Percentiles rank a stretch among this genome's conserved stretches.
Conservation (phyloP, 2,888 invertebrate species). For the Unio pictorum region DNA sequence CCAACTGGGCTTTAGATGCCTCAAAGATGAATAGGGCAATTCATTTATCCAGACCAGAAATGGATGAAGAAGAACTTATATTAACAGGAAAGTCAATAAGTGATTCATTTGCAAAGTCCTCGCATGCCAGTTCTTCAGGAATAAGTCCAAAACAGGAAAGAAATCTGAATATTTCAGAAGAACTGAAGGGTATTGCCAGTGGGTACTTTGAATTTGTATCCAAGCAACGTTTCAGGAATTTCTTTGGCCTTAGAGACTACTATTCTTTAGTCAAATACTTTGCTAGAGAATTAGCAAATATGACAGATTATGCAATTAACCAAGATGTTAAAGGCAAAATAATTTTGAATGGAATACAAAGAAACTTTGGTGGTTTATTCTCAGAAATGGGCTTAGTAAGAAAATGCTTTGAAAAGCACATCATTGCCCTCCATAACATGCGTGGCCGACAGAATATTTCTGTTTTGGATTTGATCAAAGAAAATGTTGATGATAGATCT, state of each 20-base stretch:
- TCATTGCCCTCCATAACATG: neutral
- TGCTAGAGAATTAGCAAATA: slow-evolving; percentile 2
- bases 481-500: slow-evolving; percentile 35
- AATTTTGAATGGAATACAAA: slow-evolving; percentile 37
- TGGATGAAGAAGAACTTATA: slow-evolving; percentile 48
- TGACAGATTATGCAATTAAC: neutral
- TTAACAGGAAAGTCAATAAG: slow-evolving; percentile 44
- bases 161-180: slow-evolving; percentile 4
- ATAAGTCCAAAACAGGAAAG: neutral
- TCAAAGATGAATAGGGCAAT: slow-evolving; percentile 63
- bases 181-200: slow-evolving; percentile 16
- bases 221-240: slow-evolving; percentile 30
- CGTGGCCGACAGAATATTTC: neutral
- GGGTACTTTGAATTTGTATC: slow-evolving; percentile 16
- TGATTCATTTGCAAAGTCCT: slow-evolving; percentile 16
- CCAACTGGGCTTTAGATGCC: slow-evolving; percentile 57
- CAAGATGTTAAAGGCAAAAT: slow-evolving; percentile 11
- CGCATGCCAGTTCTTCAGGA: neutral
- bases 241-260: slow-evolving; percentile 45
- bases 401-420: slow-evolving; percentile 18
- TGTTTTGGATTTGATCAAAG: slow-evolving; percentile 32
- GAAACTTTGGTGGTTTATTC: slow-evolving; percentile 52
- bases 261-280: slow-evolving; percentile 34
- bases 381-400: slow-evolving; percentile 26
- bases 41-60: slow-evolving; percentile 52